These are phyloP conservation scores for Cheilosia grossa DNA, from an alignment of 2,888 invertebrate species.

Conservation along the genomic window DNA sequence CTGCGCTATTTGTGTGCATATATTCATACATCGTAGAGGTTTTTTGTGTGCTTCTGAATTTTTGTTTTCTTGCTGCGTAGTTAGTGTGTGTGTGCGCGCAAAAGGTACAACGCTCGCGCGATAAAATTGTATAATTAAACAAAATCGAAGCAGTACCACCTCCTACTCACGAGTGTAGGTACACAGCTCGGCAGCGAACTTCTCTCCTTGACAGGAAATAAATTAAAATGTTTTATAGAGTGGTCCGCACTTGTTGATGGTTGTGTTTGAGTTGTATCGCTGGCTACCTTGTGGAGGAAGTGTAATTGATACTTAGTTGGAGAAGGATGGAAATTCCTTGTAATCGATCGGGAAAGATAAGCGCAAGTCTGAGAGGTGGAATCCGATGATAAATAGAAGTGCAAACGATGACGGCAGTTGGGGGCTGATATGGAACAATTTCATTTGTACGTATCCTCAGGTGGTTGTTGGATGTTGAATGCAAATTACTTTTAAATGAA, in stretches of 20 bases:
- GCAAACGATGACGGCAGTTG: not conserved
- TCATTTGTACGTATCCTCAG: not conserved
- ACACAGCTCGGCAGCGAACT: not conserved
- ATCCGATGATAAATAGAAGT: conserved; percentile 29
- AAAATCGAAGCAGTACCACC: conserved; percentile 64
- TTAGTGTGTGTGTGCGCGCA: not conserved
- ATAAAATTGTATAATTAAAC: conserved; percentile 71
- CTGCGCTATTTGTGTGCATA: conserved; percentile 45
- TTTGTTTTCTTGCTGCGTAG: conserved; percentile 2
- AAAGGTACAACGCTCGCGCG: conserved; percentile 13
- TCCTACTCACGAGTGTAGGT: conserved; percentile 1
- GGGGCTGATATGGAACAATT: not conserved
- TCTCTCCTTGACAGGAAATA: conserved; percentile 49
- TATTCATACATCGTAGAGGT: no score
- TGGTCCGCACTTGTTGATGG: conserved; percentile 66
- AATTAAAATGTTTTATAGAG: conserved; percentile 66
- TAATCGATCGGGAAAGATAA: conserved; percentile 26
- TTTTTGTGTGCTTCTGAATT: conserved; percentile 4
- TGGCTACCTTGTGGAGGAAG: not conserved
- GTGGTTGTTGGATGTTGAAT: not conserved
- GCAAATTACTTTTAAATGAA: no score
- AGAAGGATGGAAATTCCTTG: conserved; percentile 20
- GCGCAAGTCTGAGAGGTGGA: conserved; percentile 16
- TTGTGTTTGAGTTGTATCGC: conserved; percentile 37
- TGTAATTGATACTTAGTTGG: conserved; percentile 40